A percentile compares a stretch with the other conserved stretches of the same genome.
phyloP scores from a whole-genome alignment of 2,888 invertebrate genomes.

The Acleris holmiana region DNA sequence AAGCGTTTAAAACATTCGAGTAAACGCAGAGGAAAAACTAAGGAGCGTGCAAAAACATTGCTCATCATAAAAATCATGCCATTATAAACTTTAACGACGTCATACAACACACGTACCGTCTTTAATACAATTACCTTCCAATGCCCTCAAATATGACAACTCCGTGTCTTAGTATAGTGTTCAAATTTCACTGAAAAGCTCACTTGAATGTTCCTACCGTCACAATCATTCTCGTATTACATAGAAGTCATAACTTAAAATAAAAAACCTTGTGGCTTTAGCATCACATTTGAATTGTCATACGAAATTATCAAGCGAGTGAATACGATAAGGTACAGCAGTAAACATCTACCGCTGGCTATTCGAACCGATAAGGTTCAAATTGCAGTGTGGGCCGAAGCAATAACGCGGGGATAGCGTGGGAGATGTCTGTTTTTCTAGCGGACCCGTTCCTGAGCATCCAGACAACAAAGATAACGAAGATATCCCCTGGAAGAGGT shows the following conservation, averaged over 20 bases:
- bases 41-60: conserved; percentile 2
- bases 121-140: too few species aligned
- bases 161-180: background rate
- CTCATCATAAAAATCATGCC: background rate
- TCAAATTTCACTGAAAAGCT: background rate
- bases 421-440: conserved; percentile 37
- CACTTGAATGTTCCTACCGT: conserved; percentile 8
- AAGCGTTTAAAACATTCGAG: conserved; percentile 9
- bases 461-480: conserved; percentile 30
- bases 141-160: too few species aligned
- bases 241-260: background rate
- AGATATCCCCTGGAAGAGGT: conserved; percentile 23
- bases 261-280: background rate
- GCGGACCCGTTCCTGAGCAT: conserved; percentile 40
- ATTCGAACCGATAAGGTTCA: conserved; percentile 10
- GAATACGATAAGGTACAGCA: too few species aligned
- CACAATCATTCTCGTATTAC: background rate
- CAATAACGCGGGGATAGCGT: conserved; percentile 35
- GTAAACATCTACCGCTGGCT: background rate
- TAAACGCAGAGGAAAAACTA: conserved; percentile 12
- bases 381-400: conserved; percentile 3
- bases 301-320: too few species aligned
- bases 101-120: background rate
- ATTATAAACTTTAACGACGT: conserved; percentile 14
- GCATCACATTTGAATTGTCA: too few species aligned